Percentiles rank a stretch among this genome's conserved stretches.
Conservation (phyloP, 2,888 invertebrate genomes). For the Orthosia incerta region DNA sequence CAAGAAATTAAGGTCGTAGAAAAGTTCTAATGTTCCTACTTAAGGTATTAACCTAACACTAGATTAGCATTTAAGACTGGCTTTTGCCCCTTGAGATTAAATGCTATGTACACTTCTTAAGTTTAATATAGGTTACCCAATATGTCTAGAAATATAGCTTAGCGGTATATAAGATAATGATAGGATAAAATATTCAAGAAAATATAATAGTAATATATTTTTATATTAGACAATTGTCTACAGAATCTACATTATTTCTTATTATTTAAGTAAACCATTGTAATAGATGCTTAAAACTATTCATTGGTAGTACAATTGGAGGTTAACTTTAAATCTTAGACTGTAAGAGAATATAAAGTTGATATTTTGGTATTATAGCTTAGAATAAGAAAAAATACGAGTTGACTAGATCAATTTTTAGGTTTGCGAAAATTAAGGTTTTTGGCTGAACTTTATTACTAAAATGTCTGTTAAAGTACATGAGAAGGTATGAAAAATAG, state of each 20-base stretch:
- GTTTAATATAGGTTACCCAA: conserved; percentile 31
- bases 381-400: conserved; percentile 77
- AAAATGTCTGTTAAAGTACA: conserved; percentile 68
- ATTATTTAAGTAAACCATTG: conserved; percentile 53
- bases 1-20: conserved; percentile 52
- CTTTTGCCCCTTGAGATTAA: conserved; percentile 63
- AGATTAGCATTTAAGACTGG: conserved; percentile 63
- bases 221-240: conserved; percentile 39
- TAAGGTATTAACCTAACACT: conserved; percentile 25
- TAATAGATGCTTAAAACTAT: conserved; percentile 69
- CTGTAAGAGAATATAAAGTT: conserved; percentile 71
- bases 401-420: conserved; percentile 90
- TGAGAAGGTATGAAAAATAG: conserved; percentile 68
- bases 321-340: conserved; percentile 67
- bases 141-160: conserved; percentile 30
- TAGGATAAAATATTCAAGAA: conserved; percentile 9
- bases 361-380: conserved; percentile 86
- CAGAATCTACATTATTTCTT: conserved; percentile 48
- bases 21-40: conserved; percentile 41
- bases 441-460: conserved; percentile 82
- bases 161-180: conserved; percentile 15
- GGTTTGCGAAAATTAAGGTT: conserved; percentile 81
- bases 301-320: conserved; percentile 82
- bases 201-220: conserved; percentile 30
- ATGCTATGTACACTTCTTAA: conserved; percentile 58